Conservation (phyloP, 2,888 invertebrate species). For the Erebia aethiops region DNA sequence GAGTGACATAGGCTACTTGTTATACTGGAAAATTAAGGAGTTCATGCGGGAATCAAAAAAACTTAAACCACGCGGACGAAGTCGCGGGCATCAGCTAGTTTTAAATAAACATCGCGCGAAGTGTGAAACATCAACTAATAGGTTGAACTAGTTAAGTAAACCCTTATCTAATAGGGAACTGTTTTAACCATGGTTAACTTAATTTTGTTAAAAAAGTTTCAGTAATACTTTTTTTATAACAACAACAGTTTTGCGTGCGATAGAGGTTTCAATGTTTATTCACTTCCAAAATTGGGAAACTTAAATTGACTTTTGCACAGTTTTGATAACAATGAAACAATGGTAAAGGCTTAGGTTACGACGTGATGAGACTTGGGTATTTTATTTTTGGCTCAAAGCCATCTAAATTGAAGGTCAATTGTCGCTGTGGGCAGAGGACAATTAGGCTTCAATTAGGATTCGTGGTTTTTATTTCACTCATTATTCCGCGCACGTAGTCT, state of each 20-base stretch:
- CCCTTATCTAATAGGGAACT: not conserved
- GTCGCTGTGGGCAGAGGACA: not conserved
- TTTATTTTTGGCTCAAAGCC: slow-evolving; percentile 11
- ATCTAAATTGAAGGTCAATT: slow-evolving; percentile 4
- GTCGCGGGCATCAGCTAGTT: too few relatives aligned
- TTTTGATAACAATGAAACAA: slow-evolving; percentile 8
- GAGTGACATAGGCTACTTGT: too few relatives aligned
- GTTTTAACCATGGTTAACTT: not conserved
- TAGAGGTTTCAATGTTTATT: slow-evolving; percentile 10
- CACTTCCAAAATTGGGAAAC: slow-evolving; percentile 23
- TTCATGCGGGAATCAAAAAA: too few relatives aligned
- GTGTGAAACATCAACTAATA: not conserved
- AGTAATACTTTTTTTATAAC: not conserved
- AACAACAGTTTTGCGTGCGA: slow-evolving; percentile 5
- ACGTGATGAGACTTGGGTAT: slow-evolving; percentile 14
- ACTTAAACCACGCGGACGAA: too few relatives aligned
- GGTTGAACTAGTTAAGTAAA: not conserved
- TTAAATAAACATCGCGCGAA: too few relatives aligned
- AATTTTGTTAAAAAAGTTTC: not conserved
- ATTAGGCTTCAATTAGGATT: not conserved
- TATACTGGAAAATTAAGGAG: too few relatives aligned
- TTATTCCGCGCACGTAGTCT: not conserved
- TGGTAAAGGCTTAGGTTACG: not conserved
- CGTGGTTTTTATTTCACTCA: not conserved
- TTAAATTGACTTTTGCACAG: slow-evolving; percentile 11